Evolutionary conservation across 2,888 invertebrate genomes (phyloP).

Genomic region (Hydropsyche betteni): DNA sequence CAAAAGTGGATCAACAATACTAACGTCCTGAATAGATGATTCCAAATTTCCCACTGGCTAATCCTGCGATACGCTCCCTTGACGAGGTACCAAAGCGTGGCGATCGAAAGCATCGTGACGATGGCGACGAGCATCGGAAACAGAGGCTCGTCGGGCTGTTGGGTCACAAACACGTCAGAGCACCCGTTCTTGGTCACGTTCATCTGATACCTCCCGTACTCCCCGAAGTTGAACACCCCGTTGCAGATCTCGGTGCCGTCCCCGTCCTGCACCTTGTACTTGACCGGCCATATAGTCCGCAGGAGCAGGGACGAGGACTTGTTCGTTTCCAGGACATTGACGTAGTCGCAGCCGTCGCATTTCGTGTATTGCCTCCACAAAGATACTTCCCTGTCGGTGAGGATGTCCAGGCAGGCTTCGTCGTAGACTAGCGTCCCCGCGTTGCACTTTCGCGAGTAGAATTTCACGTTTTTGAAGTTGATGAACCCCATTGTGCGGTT

Average conservation of each 20-base stretch:
- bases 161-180: slow-evolving; percentile 60
- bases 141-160: slow-evolving; percentile 64
- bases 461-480: slow-evolving; percentile 62
- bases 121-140: slow-evolving; percentile 62
- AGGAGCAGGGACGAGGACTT: slow-evolving; percentile 55
- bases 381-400: slow-evolving; percentile 56
- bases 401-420: slow-evolving; percentile 63
- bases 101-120: slow-evolving; percentile 63
- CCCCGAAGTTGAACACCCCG: slow-evolving; percentile 62
- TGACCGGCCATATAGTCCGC: slow-evolving; percentile 59
- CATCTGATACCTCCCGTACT: slow-evolving; percentile 61
- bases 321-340: slow-evolving; percentile 40
- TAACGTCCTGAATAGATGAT: slow-evolving; percentile 63
- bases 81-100: slow-evolving; percentile 64
- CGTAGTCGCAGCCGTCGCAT: slow-evolving; percentile 56
- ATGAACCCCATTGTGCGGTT: slow-evolving; percentile 56
- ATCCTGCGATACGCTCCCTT: slow-evolving; percentile 62
- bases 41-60: slow-evolving; percentile 60
- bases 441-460: slow-evolving; percentile 59
- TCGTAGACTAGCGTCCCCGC: slow-evolving; percentile 58
- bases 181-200: slow-evolving; percentile 57
- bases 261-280: slow-evolving; percentile 57
- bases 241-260: slow-evolving; percentile 58
- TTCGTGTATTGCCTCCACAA: slow-evolving; percentile 64
- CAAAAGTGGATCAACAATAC: slow-evolving; percentile 1